Evolutionary conservation across 1,140 invertebrate species (phyloP), one percentile per base, ranked within the genome.

Genomic region (Diachasma alloeum): DNA sequence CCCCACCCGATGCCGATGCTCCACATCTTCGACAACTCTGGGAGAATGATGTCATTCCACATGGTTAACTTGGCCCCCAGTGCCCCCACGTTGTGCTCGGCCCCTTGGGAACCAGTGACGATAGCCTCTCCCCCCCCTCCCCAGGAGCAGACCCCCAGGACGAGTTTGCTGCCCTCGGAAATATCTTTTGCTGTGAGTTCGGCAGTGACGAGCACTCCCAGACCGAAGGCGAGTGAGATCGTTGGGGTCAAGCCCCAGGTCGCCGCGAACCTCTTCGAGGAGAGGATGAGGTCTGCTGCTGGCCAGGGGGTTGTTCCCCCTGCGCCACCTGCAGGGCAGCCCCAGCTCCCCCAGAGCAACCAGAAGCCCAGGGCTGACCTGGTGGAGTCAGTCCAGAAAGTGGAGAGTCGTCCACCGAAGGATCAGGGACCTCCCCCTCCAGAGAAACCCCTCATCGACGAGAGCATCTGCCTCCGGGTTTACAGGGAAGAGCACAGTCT

Each of bases 1-100:
- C 87, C 88, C n/a, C 36, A 87, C 42, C 90, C 93, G 17, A 91
- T 91, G 78, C 93, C 93, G 1, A 80, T 93, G 3, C 80, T 93
- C 46, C 84, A 91, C 46, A 84, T 93, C 17, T 83, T 93, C 53
- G 91, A 91, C 6, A 91, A 92, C 17, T 91, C 92, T 39, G 93
- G 93, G 2, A 82, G 92, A 42, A 81, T 94, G 0, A 90, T 92
- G n/a, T 88, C 91, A 4, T 94, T 91, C 82, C 88, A 93, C 78
- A 90, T 93, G 83, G 85, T 92, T 0, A 92, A 93, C 84, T 76
- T 90, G 9, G 78, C 82, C 9, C 81, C 85, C 1, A 88, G 88
- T 37, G 87, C 84, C 75, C 82, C 85, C 4, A 70, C 44, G 13
- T 80, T 93, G 3, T 92, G 91, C 76, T 48, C 69, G 13, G 85